Percentiles rank a stretch among this genome's conserved stretches.
phyloP scores from a whole-genome alignment of 2,888 invertebrate species.

The Mellilla xanthometata region DNA sequence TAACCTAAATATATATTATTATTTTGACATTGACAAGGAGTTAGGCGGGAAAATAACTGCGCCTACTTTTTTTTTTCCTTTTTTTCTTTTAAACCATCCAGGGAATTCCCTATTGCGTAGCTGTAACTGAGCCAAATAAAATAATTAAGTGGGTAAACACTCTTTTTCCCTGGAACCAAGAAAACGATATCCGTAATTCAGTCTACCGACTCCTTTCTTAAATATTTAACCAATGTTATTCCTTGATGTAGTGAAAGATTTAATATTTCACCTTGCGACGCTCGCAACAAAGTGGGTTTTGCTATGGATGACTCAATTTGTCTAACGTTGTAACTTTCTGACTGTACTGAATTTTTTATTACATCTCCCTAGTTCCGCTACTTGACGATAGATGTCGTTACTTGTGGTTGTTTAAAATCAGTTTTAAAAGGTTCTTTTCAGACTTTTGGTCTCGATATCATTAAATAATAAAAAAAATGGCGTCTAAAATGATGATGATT shows the following conservation, averaged over 20 bases:
- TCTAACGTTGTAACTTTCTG: conserved; percentile 65
- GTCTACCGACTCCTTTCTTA: conserved; percentile 47
- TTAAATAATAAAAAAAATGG: too few relatives aligned
- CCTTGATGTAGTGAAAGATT: conserved; percentile 38
- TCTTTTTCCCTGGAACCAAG: conserved; percentile 30
- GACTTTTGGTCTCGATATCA: too few relatives aligned
- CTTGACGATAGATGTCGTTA: conserved; percentile 40
- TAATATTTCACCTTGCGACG: conserved; percentile 39
- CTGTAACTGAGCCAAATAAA: conserved; percentile 23
- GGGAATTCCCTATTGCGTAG: conserved; percentile 11
- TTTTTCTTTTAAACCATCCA: conserved; percentile 22
- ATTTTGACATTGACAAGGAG: conserved; percentile 7
- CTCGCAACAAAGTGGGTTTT: conserved; percentile 39
- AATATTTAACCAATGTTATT: conserved; percentile 66
- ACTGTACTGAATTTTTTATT: conserved; percentile 62
- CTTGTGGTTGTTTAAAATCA: too few relatives aligned
- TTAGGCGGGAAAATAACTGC: conserved; percentile 14
- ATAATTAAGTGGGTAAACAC: conserved; percentile 43
- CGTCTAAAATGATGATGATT: too few relatives aligned
- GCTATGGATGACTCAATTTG: conserved; percentile 38
- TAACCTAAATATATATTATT: too few relatives aligned
- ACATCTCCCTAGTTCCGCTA: conserved; percentile 33
- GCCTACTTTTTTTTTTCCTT: too few relatives aligned
- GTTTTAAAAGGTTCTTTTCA: too few relatives aligned
- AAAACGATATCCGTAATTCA: conserved; percentile 56